Conservation (phyloP, 2,797 vertebrate genomes). For the Channallabes apus region DNA sequence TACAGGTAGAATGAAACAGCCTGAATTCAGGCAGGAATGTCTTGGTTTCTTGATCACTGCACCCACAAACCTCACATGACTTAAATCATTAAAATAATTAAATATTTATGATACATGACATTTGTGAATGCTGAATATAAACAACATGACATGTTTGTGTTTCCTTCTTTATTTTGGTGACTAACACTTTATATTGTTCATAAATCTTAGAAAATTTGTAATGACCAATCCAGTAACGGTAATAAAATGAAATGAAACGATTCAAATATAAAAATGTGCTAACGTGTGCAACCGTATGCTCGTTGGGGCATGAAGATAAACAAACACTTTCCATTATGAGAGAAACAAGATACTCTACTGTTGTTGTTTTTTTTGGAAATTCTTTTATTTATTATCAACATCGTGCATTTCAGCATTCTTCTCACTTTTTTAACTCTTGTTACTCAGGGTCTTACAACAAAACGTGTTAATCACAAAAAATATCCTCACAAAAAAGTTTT, state of each 20-base stretch:
- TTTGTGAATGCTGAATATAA: background rate
- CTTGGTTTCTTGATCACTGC: background rate
- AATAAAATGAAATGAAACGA: background rate
- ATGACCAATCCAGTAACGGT: background rate
- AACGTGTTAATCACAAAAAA: background rate
- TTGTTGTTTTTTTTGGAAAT: background rate
- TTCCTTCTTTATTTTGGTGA: background rate
- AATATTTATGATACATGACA: background rate
- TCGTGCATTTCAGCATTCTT: background rate
- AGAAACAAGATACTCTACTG: background rate
- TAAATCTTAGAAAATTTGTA: background rate
- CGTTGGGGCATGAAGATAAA: background rate
- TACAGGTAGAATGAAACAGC: background rate
- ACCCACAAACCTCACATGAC: background rate
- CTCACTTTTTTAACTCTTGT: background rate
- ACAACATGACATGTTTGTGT: background rate
- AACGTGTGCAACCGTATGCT: background rate
- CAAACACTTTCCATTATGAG: background rate
- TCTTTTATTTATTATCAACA: constrained; percentile 24
- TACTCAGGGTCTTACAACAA: background rate
- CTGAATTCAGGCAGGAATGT: background rate
- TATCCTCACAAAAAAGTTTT: background rate
- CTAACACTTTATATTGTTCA: background rate
- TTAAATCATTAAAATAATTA: background rate
- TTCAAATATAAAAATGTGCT: background rate